These are phyloP conservation scores for Ammodytes marinus DNA, from an alignment of 2,113 vertebrate species.

Conservation along the genomic window DNA sequence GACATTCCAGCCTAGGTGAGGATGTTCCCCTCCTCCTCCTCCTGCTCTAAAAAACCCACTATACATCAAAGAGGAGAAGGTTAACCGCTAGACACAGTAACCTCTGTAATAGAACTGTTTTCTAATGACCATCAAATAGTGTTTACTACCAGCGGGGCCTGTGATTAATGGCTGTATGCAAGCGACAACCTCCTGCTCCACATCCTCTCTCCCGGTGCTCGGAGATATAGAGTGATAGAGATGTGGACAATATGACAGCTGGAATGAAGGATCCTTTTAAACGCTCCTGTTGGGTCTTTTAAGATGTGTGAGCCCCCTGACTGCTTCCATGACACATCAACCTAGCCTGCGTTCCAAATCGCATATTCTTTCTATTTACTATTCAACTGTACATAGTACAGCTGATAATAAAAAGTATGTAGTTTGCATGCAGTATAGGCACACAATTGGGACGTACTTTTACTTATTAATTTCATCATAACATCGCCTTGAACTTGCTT, in stretches of 20 bases:
- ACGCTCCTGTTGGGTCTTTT: constrained; percentile 12
- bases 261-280: constrained; percentile 11
- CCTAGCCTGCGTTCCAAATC: too few species aligned
- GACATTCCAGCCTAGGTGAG: constrained; percentile 75
- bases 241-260: constrained; percentile 51
- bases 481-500: too few species aligned
- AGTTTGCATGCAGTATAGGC: too few species aligned
- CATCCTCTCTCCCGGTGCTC: constrained; percentile 27
- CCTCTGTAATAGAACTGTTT: constrained; percentile 80
- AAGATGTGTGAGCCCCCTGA: constrained; percentile 19
- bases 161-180: constrained; percentile 75
- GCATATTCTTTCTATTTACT: too few species aligned
- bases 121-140: constrained; percentile 81
- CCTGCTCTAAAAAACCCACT: constrained; percentile 53
- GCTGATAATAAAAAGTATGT: too few species aligned
- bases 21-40: constrained; percentile 42
- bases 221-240: constrained; percentile 33
- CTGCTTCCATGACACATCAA: background rate
- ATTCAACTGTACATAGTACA: too few species aligned
- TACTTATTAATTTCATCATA: too few species aligned
- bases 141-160: constrained; percentile 70
- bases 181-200: constrained; percentile 42
- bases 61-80: constrained; percentile 79
- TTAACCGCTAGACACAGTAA: constrained; percentile 81
- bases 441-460: too few species aligned